Base-by-base conservation (phyloP, 2,888 invertebrate species). In the Zygothrica quintamaculata region DNA sequence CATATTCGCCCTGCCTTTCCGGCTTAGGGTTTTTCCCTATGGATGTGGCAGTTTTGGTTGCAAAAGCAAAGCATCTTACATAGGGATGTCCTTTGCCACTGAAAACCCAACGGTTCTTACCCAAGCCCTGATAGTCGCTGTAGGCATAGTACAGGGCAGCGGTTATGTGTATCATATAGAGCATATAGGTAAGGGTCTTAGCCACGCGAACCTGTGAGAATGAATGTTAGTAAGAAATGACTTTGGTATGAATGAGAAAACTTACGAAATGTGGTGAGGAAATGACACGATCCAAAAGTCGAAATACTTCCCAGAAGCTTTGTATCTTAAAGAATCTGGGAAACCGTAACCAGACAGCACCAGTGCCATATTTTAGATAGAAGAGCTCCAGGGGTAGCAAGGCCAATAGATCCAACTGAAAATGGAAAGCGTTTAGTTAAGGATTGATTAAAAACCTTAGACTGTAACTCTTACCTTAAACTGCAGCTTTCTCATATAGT, bases 41-140 rank as follows among this genome's bases (percentile, higher is more conserved):
- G 0, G 97, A 97, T 0, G 98, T 98, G 0, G 98, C 98, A 0
- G 98, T 98, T 91, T 98, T 98, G 0, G 98, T 97, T 0, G 98
- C 98, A 91, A 98, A 97, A 89, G 98, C 98, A 91, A 98, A 98
- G 89, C 98, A 98, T 43, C 97, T 93, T 12, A 98, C 95, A 91
- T 98, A 98, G 0, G 97, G 97, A 90, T 93, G 94, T 11, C 95
- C 95, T 78, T 93, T 92, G 68, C 97, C 96, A 89, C 96, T 94
- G 91, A 95, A 98, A 0, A 97, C 97, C 95, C 97, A 98, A 57
- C 93, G 93, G 90, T 97, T 97, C 58, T 93, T 92, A 0, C 94
- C 96, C 15, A 97, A 93, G 65, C 91, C 91, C 91, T 97, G 96
- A 92, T 95, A 95, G 18, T 93, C 93, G 15, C 98, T 98, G 89